These are phyloP conservation scores for Tachuris rubrigastra DNA, from an alignment of 2,113 vertebrate genomes.

Conservation along the genomic window DNA sequence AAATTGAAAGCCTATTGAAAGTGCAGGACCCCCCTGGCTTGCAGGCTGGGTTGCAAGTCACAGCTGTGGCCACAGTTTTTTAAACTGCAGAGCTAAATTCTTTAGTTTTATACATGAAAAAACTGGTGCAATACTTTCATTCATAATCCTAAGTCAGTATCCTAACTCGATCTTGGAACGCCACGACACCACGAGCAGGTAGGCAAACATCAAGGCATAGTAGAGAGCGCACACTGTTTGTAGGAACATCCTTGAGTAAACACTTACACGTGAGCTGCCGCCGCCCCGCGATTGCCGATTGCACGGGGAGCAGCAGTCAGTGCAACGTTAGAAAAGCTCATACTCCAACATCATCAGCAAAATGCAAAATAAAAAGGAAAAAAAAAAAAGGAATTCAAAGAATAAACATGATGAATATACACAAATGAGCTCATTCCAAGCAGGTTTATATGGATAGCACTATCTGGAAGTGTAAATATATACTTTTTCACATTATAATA, in stretches of 20 bases:
- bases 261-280: constrained; percentile 92
- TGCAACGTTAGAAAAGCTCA: constrained; percentile 97
- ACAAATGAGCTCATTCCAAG: constrained; percentile 88
- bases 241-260: constrained; percentile 97
- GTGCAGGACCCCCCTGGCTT: constrained; percentile 93
- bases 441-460: constrained; percentile 90
- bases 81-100: constrained; percentile 96
- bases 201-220: constrained; percentile 95
- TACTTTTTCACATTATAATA: constrained; percentile 99
- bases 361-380: constrained; percentile 71
- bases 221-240: constrained; percentile 84
- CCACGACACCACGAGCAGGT: constrained; percentile 91
- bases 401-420: constrained; percentile 87
- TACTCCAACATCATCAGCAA: constrained; percentile 90
- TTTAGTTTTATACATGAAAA: constrained; percentile 94
- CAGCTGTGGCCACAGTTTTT: constrained; percentile 98
- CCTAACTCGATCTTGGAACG: constrained; percentile 86
- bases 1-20: constrained; percentile 98
- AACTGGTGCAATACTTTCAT: constrained; percentile 97
- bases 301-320: constrained; percentile 92
- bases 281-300: constrained; percentile 85
- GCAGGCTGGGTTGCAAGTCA: constrained; percentile 92
- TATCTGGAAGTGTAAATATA: constrained; percentile 98
- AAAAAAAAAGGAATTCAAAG: constrained; percentile 82
- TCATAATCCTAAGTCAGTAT: constrained; percentile 89